Percentiles rank a stretch among this genome's conserved stretches.
These are phyloP conservation scores for Dromas ardeola DNA, from an alignment of 2,113 vertebrate genomes.

Conservation along the genomic window DNA sequence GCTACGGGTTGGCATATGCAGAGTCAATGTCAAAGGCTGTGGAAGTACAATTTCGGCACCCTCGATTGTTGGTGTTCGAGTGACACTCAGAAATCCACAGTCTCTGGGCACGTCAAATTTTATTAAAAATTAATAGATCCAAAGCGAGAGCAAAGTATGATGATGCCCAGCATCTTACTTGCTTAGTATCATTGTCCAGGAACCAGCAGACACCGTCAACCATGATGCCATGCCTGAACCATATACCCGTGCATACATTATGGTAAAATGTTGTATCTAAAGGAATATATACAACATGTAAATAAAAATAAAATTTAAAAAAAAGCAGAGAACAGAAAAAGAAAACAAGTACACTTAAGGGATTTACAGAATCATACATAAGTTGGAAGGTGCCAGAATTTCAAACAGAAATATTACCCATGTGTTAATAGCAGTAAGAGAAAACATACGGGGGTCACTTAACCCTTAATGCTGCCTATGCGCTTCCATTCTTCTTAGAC, in stretches of 20 bases:
- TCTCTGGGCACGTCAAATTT: background rate
- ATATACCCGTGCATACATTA: fast-evolving
- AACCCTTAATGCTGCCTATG: background rate
- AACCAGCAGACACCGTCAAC: background rate
- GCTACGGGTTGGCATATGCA: fast-evolving
- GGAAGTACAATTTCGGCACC: background rate
- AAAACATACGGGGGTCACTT: background rate
- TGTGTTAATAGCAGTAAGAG: background rate
- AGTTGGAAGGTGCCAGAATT: background rate
- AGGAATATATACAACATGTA: background rate
- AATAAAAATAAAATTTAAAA: background rate
- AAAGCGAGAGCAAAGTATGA: background rate
- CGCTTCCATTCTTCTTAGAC: background rate
- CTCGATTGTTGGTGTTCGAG: background rate
- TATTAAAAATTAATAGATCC: constrained; percentile 32
- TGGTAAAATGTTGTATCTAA: background rate
- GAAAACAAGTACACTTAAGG: background rate
- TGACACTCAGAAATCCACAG: background rate
- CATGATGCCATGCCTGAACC: background rate
- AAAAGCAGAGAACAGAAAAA: background rate
- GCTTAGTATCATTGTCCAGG: background rate
- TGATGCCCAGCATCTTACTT: constrained; percentile 18
- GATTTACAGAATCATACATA: background rate
- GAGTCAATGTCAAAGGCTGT: background rate
- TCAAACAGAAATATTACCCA: background rate